Evolutionary conservation across 1,140 invertebrate genomes (phyloP).

Genomic region (Drosophila asahinai): DNA sequence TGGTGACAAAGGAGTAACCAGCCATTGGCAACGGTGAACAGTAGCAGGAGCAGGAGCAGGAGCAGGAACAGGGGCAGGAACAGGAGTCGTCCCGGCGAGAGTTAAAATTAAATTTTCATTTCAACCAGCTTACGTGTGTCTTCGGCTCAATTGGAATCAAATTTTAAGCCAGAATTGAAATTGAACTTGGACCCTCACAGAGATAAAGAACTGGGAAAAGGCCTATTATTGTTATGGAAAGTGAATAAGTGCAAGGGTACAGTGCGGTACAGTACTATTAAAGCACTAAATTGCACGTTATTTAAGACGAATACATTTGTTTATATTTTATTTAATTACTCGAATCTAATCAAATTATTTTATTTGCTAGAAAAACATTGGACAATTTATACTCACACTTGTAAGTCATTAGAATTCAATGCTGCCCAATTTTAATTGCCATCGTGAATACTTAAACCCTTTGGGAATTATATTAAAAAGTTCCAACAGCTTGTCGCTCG

Average conservation of each 20-base stretch:
- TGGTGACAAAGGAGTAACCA: not conserved
- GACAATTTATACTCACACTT: too few species aligned
- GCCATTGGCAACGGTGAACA: not conserved
- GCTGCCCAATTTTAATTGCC: too few species aligned
- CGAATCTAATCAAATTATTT: too few species aligned
- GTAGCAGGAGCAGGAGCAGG: not conserved
- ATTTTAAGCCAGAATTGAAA: conserved; percentile 30
- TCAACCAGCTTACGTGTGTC: conserved; percentile 16
- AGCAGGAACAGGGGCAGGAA: too few species aligned
- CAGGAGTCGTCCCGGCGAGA: not conserved
- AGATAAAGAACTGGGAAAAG: not conserved
- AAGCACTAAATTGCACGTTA: not conserved
- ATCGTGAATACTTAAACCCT: too few species aligned
- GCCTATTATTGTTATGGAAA: not conserved
- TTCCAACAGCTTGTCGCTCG: too few species aligned
- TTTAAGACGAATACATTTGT: not conserved
- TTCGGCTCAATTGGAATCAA: conserved; percentile 36
- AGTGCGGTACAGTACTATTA: not conserved
- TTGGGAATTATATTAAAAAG: too few species aligned
- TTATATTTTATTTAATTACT: not conserved
- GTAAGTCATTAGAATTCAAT: too few species aligned
- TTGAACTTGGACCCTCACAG: conserved; percentile 19
- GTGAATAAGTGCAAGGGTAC: conserved; percentile 1
- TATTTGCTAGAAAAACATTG: too few species aligned
- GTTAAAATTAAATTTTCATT: conserved; percentile 39